These are phyloP conservation scores for Chlorocebus sabaeus DNA, from an alignment of 2,113 vertebrate species.

Conservation along the genomic window DNA sequence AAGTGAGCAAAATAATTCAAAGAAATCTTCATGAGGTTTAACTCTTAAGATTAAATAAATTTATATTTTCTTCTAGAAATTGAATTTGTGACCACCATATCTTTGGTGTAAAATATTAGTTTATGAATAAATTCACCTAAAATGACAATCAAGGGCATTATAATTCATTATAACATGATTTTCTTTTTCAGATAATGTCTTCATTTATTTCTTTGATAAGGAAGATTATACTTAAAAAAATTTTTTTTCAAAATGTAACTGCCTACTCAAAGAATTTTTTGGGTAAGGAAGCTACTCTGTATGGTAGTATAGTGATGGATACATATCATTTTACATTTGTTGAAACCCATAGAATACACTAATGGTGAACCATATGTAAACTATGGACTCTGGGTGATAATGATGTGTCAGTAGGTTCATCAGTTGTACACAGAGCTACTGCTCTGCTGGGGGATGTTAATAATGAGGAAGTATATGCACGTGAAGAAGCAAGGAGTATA, in stretches of 20 bases:
- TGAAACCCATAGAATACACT: not conserved
- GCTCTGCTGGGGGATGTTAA: not conserved
- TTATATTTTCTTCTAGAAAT: not conserved
- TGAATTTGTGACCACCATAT: not conserved
- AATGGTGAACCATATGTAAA: not conserved
- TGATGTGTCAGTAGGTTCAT: not conserved
- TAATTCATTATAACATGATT: not conserved
- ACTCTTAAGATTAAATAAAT: not conserved
- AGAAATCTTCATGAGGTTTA: not conserved
- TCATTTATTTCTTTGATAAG: not conserved
- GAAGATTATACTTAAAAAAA: not conserved
- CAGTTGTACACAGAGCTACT: not conserved
- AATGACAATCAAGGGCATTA: not conserved
- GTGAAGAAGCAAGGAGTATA: not conserved
- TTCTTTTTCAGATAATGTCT: not conserved
- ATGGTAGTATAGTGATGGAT: not conserved
- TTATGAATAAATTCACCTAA: not conserved
- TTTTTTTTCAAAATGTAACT: not conserved
- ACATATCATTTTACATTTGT: not conserved
- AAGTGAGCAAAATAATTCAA: not conserved
- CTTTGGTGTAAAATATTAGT: not conserved
- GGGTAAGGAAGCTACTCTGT: fast-evolving
- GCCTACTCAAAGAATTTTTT: not conserved
- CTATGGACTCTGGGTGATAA: no score
- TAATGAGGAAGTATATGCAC: no score